Base-by-base conservation (phyloP, 2,888 invertebrate genomes). In the Pandemis corylana region DNA sequence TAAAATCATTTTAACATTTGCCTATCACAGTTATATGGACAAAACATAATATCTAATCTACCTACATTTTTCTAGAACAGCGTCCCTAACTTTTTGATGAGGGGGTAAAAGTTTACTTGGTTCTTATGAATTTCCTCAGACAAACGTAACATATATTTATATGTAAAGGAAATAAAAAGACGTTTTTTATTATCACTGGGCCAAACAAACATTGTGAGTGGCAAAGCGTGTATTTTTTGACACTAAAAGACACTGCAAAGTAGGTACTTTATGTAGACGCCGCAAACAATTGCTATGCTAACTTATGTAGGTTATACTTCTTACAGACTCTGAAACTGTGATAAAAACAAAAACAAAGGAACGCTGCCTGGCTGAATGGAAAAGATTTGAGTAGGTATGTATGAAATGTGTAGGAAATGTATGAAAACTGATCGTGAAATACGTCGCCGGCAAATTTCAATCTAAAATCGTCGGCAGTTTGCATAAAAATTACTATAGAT, bases 191-290 rank as follows among this genome's bases (percentile, higher is more conserved):
- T 68, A 59, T 66, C 46, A 67, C 49, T 36, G 49, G 41, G 44
- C 69, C 66, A 78, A 77, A 36, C 28, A 78, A 76, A 78, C 76
- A 76, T 77, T 75, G 72, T 53, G 77, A 82, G 82, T 81, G 81
- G 78, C 74, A 77, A 81, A 81, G 76, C 82, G 74, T 81, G 81
- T 81, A 78, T 73, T 36, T 62, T 68, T 72, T 76, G 71, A 75
- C 77, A 77, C 78, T 81, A 79, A 82, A 80, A 75, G 77, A 78
- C 76, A 77, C 76, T 76, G 72, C 77, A 36, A 20, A 53, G 28
- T 36, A 36, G 4, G 44, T 68, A 68, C 68, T 73, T 73, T 68
- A 68, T 64, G 68, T 64, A 41, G 46, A 56, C 62, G 56, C 44
- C 28, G 15, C 36, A 68, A 69, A 67, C 67, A 72, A 73, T 73